Base-by-base conservation (phyloP, 2,113 vertebrate species). In the Amphiprion percula region DNA sequence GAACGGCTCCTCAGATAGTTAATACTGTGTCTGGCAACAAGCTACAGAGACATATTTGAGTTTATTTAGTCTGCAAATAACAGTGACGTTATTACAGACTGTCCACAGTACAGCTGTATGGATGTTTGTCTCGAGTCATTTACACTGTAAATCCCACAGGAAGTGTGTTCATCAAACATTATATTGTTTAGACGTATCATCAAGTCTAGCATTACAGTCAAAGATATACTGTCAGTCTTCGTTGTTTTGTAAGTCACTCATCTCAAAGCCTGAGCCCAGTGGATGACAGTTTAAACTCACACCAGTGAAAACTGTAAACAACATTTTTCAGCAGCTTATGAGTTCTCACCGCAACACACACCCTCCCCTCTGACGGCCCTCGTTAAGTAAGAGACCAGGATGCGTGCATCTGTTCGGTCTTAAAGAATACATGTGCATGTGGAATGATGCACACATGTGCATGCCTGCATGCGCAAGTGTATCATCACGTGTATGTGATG, bases 261-360 rank as follows among this genome's bases (percentile, higher is more conserved):
- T 79, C 61, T 70, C 77, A 55, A 75, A 77, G 68, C 49, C 80
- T 2, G 75, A 77, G 82, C 49, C 61, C 58, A 55, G 46, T 33
- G 19, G 85, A 86, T 87, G 88, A 91, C 82, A 81, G 85, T 84
- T 77, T 85, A 83, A 90, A 86, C 77, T 89, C 72, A 71, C 82
- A 80, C 78, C 72, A 89, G 80, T 67, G 70, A 85, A 93, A 88
- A 87, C 89, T 86, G 89, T 92, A 93, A 94, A 93, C 89, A 92
- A 91, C 91, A 92, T 93, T 94, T 94, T 87, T 93, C 80, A 85
- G 77, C 86, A 79, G 91, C 90, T 91, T 91, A 90, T 93, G 86
- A 82, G 85, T 89, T 91, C 79, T 86, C 61, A 52, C 68, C 26
- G 47, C 78, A 68, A 49, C 77, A 24, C 77, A 68, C 77, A 1